Evolutionary conservation across 2,113 vertebrate genomes (phyloP).

Genomic region (Syrrhaptes paradoxus): DNA sequence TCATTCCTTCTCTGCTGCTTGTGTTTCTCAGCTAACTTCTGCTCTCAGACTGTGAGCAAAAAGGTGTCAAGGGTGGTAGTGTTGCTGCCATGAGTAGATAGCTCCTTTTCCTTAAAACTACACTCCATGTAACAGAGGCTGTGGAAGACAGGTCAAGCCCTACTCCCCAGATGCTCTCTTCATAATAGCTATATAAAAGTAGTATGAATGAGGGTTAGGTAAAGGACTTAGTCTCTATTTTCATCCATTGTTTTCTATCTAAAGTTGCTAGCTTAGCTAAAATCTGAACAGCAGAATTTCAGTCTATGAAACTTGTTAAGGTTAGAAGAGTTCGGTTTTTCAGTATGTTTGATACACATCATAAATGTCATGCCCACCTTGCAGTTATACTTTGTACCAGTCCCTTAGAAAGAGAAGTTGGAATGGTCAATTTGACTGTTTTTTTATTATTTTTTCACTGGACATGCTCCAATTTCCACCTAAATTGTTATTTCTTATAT

Average conservation of each 20-base stretch:
- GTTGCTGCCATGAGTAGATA: neutral
- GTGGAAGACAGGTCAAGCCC: neutral
- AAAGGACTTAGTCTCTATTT: neutral
- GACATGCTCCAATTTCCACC: neutral
- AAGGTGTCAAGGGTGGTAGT: neutral
- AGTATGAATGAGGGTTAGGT: neutral
- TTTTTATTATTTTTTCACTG: neutral
- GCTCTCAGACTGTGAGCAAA: neutral
- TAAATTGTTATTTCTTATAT: neutral
- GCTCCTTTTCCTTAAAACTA: neutral
- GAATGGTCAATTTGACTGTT: neutral
- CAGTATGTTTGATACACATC: neutral
- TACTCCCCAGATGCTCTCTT: neutral
- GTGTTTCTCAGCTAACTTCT: neutral
- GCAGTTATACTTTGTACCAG: neutral
- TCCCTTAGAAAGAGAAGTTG: neutral
- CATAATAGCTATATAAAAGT: neutral
- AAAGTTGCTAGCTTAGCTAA: neutral
- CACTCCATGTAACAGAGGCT: neutral
- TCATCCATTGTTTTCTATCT: neutral
- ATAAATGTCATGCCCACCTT: neutral
- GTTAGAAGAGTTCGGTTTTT: neutral
- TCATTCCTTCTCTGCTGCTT: neutral
- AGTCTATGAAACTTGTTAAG: neutral
- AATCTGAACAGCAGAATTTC: neutral